Conservation (phyloP, 2,888 invertebrate genomes). For the Xylocampa areola region DNA sequence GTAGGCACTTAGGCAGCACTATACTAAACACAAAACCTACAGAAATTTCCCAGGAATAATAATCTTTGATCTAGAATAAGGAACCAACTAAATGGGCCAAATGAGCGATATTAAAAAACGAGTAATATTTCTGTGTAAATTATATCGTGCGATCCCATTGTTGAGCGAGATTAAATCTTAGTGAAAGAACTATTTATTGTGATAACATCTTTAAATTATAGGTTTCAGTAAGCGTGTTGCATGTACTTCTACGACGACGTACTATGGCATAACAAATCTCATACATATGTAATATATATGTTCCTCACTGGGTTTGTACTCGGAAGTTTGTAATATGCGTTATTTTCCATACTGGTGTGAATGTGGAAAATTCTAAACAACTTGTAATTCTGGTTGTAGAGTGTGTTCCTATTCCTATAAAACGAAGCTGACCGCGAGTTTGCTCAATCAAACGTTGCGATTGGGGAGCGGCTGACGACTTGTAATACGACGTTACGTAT, state of each 20-base stretch:
- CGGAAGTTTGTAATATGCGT: conserved; percentile 34
- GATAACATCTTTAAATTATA: conserved; percentile 47
- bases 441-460: conserved; percentile 19
- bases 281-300: conserved; percentile 11
- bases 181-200: conserved; percentile 41
- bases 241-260: conserved; percentile 8
- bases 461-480: conserved; percentile 7
- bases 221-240: conserved; percentile 30
- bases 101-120: conserved; percentile 35
- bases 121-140: conserved; percentile 36
- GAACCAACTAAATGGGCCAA: conserved; percentile 39
- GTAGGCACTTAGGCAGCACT: conserved; percentile 6
- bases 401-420: conserved; percentile 4
- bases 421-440: neutral
- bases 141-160: conserved; percentile 56
- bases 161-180: conserved; percentile 50
- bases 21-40: conserved; percentile 27
- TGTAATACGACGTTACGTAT: conserved; percentile 2
- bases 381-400: neutral
- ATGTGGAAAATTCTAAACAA: conserved; percentile 18
- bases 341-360: conserved; percentile 25
- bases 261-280: conserved; percentile 22
- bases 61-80: conserved; percentile 47
- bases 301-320: conserved; percentile 30
- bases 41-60: conserved; percentile 27